These are phyloP conservation scores for Papilio machaon DNA, from an alignment of 1,140 invertebrate genomes.

Conservation along the genomic window DNA sequence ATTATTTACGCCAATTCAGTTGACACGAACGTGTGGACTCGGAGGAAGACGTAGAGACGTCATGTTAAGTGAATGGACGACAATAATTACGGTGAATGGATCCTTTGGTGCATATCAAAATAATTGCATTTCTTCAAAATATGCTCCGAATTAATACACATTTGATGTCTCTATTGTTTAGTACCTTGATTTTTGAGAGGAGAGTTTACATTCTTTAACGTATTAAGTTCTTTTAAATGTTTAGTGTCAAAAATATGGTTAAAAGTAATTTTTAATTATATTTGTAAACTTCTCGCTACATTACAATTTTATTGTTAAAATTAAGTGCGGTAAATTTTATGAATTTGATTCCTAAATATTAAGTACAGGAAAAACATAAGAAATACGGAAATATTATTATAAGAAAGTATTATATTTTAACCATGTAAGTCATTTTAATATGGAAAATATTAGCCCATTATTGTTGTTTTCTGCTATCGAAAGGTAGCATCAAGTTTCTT, in stretches of 20 bases:
- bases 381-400: not conserved
- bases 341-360: too few relatives aligned
- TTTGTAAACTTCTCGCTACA: not conserved
- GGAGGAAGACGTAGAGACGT: slow-evolving; percentile 68
- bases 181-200: not conserved
- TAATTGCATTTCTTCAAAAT: slow-evolving; percentile 63
- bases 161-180: slow-evolving; percentile 14
- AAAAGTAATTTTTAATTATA: not conserved
- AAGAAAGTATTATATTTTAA: not conserved
- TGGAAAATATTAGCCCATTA: slow-evolving; percentile 10
- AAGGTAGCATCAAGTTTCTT: slow-evolving; percentile 22
- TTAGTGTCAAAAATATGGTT: not conserved
- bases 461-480: not conserved
- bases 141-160: slow-evolving; percentile 24
- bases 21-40: slow-evolving; percentile 65
- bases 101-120: slow-evolving; percentile 69
- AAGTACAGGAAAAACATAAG: too few relatives aligned
- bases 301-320: not conserved
- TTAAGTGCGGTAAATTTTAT: not conserved
- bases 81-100: slow-evolving; percentile 69
- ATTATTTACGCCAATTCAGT: slow-evolving; percentile 76
- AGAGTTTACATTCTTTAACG: not conserved
- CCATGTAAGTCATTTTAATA: not conserved
- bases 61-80: slow-evolving; percentile 76
- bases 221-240: not conserved